Evolutionary conservation across 1,140 invertebrate genomes (phyloP), one percentile per base, ranked within the genome.

Genomic region (Antheraea pernyi): DNA sequence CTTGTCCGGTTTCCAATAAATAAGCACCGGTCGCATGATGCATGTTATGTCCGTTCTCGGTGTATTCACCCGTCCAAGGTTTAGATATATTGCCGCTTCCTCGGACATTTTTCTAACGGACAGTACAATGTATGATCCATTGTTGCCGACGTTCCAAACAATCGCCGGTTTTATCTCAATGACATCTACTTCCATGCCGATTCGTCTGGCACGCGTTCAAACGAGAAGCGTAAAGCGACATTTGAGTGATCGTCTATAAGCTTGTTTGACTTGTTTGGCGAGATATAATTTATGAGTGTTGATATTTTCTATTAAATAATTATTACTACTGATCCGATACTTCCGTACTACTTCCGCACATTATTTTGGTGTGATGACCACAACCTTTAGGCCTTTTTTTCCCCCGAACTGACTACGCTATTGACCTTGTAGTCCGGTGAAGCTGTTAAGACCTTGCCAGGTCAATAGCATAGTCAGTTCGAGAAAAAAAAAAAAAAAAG

Each of bases 41-140:
- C 46, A 53, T 53, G 46, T 53, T 42, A 53, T n/a, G 16, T 53
- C 46, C 46, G 13, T 53, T 53, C 46, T 53, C 16, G 13, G 46
- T n/a, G 6, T 53, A 53, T 53, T 53, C 46, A 53, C 46, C 46
- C 70, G 78, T 79, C 85, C 85, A 89, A 88, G 85, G 83, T 79
- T 81, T 72, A 76, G 80, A 82, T 70, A 58, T 76, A 83, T 72
- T 78, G 84, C 81, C 79, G 83, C 82, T 88, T 85, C 86, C 85
- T 88, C 75, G 68, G 76, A 76, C 80, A 88, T 82, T 82, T 82
- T 82, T 83, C 70, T 79, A 66, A 71, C 71, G 76, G 88, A 90
- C 88, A 90, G 77, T 78, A 90, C 84, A 90, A 90, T 88, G 83
- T 73, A 65, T 65, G 68, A 74, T 66, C 78, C 73, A 83, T 86